These are phyloP conservation scores for Kradibia gibbosae DNA, from an alignment of 1,140 invertebrate genomes.

Conservation along the genomic window DNA sequence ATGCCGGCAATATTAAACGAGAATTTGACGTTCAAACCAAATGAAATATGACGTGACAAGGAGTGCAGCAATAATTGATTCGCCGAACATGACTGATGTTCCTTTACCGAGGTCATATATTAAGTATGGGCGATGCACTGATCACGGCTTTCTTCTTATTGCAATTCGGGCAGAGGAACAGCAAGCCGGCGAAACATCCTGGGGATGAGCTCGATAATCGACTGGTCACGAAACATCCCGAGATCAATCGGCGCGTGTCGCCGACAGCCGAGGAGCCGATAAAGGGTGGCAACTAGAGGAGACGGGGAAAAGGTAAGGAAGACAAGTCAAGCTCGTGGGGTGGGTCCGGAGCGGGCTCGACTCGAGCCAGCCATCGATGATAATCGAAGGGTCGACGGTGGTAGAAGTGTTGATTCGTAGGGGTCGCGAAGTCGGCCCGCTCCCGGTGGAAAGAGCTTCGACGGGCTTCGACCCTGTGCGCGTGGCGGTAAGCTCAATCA, in stretches of 20 bases:
- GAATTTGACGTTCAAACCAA: background rate
- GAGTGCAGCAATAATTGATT: background rate
- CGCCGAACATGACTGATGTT: background rate
- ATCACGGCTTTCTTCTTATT: background rate
- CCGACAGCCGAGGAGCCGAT: too few species aligned
- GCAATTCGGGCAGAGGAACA: too few species aligned
- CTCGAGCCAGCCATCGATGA: too few species aligned
- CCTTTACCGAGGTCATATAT: background rate
- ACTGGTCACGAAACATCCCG: too few species aligned
- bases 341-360: too few species aligned
- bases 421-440: background rate
- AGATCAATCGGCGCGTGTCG: too few species aligned
- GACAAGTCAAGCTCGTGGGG: too few species aligned
- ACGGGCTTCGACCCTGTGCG: background rate
- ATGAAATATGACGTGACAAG: background rate
- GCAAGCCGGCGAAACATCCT: too few species aligned
- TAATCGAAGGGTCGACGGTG: too few species aligned
- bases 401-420: background rate
- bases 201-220: too few species aligned
- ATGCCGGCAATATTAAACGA: background rate
- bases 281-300: too few species aligned
- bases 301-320: too few species aligned
- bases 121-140: background rate
- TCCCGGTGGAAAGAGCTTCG: background rate
- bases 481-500: slow-evolving; percentile 37